Evolutionary conservation across 37 sponge, comb jelly and placozoan species (phyloP).

Genomic region (Ephydatia muelleri): DNA sequence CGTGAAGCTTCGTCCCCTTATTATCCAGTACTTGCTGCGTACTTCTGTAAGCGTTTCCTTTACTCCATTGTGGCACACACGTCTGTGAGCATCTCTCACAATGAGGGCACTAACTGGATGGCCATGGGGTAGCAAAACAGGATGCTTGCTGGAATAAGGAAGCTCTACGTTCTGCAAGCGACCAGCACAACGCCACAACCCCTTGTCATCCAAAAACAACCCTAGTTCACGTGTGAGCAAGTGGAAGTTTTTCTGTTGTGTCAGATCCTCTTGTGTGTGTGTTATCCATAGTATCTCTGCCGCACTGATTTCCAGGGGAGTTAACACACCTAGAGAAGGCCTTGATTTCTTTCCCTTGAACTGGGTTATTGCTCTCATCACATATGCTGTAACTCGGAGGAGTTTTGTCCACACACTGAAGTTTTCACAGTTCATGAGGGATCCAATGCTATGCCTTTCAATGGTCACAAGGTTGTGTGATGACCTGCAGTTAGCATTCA

Average conservation of each 20-base stretch:
- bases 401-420: conserved; percentile 9
- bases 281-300: conserved; percentile 17
- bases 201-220: conserved; percentile 5
- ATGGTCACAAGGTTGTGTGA: conserved; percentile 3
- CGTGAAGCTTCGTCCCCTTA: conserved; percentile 13
- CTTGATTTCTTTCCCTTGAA: background rate
- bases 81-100: conserved; percentile 17
- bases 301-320: background rate
- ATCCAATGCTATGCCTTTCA: background rate
- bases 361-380: background rate
- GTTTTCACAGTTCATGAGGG: background rate
- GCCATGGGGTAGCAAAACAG: conserved; percentile 4
- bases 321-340: background rate
- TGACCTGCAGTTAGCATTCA: conserved; percentile 1
- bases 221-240: background rate
- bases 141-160: conserved; percentile 20
- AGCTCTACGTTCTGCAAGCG: conserved; percentile 9
- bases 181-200: conserved; percentile 25
- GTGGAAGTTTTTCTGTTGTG: background rate
- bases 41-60: conserved; percentile 12
- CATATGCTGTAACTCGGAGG: conserved; percentile 32
- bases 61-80: conserved; percentile 16
- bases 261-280: background rate
- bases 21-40: conserved; percentile 20
- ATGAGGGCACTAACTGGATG: conserved; percentile 12